phyloP scores from a whole-genome alignment of 2,888 invertebrate genomes.

The Oasisia sp. region DNA sequence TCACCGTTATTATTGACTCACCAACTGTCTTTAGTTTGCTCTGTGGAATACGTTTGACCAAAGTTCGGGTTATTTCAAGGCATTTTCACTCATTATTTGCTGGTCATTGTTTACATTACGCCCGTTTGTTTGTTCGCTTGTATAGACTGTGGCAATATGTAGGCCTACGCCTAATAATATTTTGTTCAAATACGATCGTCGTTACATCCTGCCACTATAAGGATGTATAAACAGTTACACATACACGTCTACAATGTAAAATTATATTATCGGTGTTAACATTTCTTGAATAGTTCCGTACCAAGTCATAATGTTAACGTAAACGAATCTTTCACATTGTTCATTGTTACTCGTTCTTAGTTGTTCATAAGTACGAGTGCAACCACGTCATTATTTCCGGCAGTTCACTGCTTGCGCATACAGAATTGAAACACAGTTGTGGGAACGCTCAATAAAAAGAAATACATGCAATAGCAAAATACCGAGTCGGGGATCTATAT shows the following conservation, averaged over 20 bases:
- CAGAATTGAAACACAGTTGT: no score
- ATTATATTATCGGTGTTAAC: not conserved
- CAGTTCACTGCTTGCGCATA: no score
- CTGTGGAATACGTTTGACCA: not conserved
- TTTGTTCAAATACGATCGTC: not conserved
- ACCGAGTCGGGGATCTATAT: no score
- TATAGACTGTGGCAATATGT: not conserved
- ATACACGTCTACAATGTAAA: not conserved
- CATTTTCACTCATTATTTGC: not conserved
- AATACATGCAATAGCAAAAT: no score
- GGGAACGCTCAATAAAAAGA: no score
- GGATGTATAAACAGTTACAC: not conserved
- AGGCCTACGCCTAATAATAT: not conserved
- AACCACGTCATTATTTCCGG: no score
- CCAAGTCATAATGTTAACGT: not conserved
- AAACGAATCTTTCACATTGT: not conserved
- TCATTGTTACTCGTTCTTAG: not conserved
- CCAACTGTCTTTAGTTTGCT: not conserved
- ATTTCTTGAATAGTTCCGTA: not conserved
- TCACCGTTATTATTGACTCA: not conserved
- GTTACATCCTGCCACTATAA: not conserved
- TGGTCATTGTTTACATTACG: not conserved
- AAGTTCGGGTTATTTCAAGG: not conserved
- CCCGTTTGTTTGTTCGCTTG: not conserved
- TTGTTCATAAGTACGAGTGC: no score